Evolutionary conservation across 2,888 invertebrate species (phyloP), one percentile per base, ranked within the genome.

Genomic region (Cephus spinipes): DNA sequence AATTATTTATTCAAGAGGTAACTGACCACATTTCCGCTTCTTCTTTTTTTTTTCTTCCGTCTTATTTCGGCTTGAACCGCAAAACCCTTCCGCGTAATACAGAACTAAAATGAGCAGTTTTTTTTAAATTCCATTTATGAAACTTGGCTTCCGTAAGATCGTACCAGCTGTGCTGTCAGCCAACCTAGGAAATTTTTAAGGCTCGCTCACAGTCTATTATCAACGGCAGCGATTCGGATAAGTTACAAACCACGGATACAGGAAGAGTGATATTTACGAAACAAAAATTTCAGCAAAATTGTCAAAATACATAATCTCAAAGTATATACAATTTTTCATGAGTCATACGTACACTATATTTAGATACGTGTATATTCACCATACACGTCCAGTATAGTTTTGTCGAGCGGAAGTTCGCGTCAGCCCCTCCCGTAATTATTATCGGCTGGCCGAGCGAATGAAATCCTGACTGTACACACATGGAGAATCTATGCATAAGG

Each of bases 11-110:
- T 86, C 85, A 69, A 78, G 77, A 85, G 84, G 85, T 84, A 85
- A 85, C 85, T 85, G 85, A 84, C 84, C 87, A 85, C 85, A 79
- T 87, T 87, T 85, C 87, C 87, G 86, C 55, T 80, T 81, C 81
- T 82, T 81, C 83, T 79, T 79, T 81, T 77, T 81, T 77, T 9
- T 6, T 55, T 55, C 23, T 23, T 23, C 9, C 55, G 9, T 55
- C 55, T 55, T 23, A 55, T 55, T 55, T 55, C 55, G 55, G 6
- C 55, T 23, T 23, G 23, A 6, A 9, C 55, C 55, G 6, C 55
- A 55, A 55, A 55, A 23, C 23, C 23, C 23, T 55, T 55, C 9
- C 55, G 23, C 9, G 2, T 9, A 55, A 15, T 1, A 55, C 55
- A 23, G 23, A 55, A 55, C 9, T 23, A 2, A 55, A 55, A 9